Evolutionary conservation across 92 coral and sea anemone species (phyloP).

Genomic region (Scolanthus callimorphus): DNA sequence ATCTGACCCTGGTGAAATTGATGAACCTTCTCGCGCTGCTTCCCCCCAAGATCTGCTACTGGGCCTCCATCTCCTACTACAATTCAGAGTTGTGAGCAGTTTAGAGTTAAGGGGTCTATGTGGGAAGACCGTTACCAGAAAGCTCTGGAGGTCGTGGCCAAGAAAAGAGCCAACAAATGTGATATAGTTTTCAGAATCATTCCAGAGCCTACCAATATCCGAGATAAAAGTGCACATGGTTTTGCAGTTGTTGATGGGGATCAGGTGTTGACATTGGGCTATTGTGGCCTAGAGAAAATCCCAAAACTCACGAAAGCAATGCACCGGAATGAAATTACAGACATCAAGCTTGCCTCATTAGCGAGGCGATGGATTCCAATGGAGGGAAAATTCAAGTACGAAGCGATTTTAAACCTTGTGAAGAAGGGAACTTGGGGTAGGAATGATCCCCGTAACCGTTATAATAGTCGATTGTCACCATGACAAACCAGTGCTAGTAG

Average conservation of each 20-base stretch:
- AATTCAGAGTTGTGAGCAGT: neutral
- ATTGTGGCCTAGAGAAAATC: neutral
- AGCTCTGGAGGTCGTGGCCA: constrained; percentile 9
- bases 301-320: neutral
- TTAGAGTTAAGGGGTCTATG: constrained; percentile 31
- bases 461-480: neutral
- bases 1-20: neutral
- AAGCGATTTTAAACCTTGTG: neutral
- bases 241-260: neutral
- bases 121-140: constrained; percentile 39
- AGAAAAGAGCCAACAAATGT: neutral
- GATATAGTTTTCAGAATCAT: neutral
- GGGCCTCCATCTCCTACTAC: neutral
- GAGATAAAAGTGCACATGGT: neutral
- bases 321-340: neutral
- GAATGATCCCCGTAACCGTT: neutral
- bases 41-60: neutral
- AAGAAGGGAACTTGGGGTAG: neutral
- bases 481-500: neutral
- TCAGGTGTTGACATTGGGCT: neutral
- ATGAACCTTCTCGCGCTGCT: neutral
- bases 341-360: neutral
- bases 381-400: neutral
- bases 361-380: neutral
- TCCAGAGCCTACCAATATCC: neutral